Percentiles rank a stretch among this genome's conserved stretches.
Evolutionary conservation across 2,113 vertebrate genomes (phyloP).

Genomic region (Periophthalmus modestus): DNA sequence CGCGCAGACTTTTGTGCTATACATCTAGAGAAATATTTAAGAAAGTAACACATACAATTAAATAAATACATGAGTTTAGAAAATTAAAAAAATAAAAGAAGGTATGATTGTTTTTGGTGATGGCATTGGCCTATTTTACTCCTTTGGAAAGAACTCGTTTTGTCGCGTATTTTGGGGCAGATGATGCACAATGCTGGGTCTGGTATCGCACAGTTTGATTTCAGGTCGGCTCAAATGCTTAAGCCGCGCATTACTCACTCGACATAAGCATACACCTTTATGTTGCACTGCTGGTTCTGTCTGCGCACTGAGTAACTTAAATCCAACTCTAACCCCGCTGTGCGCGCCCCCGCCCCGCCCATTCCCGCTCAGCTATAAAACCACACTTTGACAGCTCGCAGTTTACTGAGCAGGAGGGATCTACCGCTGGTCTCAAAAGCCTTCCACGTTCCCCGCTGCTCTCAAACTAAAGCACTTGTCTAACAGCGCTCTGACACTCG

Average conservation of each 20-base stretch:
- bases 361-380: conserved; percentile 44
- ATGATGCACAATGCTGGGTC: too few relatives aligned
- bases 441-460: not conserved
- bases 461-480: not conserved
- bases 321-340: not conserved
- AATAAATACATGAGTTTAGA: not conserved
- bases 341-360: conserved; percentile 29
- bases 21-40: too few relatives aligned
- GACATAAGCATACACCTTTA: not conserved
- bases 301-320: conserved; percentile 11
- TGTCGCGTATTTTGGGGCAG: too few relatives aligned
- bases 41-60: too few relatives aligned
- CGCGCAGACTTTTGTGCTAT: too few relatives aligned
- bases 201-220: not conserved
- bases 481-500: not conserved
- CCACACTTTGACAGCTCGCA: conserved; percentile 48
- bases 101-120: too few relatives aligned
- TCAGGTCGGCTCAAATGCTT: not conserved
- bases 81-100: not conserved
- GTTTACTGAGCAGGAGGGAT: conserved; percentile 46
- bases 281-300: not conserved
- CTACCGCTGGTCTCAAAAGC: conserved; percentile 11
- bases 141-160: too few relatives aligned
- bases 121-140: too few relatives aligned
- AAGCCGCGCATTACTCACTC: not conserved